phyloP scores from a whole-genome alignment of 2,888 invertebrate genomes.

The Tetranychus piercei region DNA sequence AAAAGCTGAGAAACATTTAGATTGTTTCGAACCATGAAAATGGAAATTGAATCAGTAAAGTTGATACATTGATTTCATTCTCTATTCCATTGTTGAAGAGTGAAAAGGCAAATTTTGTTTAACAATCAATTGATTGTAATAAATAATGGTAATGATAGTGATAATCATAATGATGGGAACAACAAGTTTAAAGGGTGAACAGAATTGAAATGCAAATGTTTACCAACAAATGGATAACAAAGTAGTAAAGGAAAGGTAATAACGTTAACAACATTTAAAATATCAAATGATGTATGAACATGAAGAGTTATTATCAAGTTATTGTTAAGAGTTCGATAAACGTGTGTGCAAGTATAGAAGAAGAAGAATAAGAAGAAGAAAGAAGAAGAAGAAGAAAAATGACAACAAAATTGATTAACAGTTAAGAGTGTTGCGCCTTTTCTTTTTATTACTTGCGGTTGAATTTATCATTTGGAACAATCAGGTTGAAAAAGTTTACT shows the following conservation, averaged over 20 bases:
- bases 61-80: not conserved
- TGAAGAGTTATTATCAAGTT: not conserved
- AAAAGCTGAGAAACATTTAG: no score
- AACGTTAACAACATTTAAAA: not conserved
- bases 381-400: not conserved
- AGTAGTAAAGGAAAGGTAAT: not conserved
- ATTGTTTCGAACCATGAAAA: not conserved
- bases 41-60: constrained; percentile 1
- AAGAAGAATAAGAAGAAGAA: not conserved
- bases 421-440: not conserved
- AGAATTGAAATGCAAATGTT: no score
- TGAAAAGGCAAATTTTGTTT: not conserved
- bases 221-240: no score
- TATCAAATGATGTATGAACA: not conserved
- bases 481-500: not conserved
- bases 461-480: not conserved
- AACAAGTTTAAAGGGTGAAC: no score
- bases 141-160: not conserved
- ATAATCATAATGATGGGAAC: not conserved
- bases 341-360: not conserved
- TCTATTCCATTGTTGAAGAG: no score
- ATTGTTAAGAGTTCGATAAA: not conserved
- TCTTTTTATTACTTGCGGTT: not conserved
- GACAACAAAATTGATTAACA: not conserved
- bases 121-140: not conserved